Evolutionary conservation across 2,888 invertebrate species (phyloP), one percentile per base, ranked within the genome.

Genomic region (Erebia aethiops): DNA sequence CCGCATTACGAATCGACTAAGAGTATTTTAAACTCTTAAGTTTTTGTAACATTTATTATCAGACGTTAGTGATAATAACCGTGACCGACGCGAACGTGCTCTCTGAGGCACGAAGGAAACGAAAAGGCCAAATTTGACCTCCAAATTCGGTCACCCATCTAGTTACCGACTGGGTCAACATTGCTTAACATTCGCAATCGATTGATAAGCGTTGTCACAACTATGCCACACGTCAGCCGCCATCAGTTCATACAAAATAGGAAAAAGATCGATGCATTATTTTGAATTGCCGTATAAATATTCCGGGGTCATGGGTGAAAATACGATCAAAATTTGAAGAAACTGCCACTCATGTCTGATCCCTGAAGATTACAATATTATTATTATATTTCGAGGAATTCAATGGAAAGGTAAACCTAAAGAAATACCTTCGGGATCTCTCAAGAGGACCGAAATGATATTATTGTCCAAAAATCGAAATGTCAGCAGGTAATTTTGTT

Each of bases 381-480:
- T 10, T 18, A 41, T 49, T 35, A 35, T 18, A 35, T 16, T 13
- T 11, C 13, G 11, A 16, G 7, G 18, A 51, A 43, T 60, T 41
- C 35, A 49, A 67, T 52, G 35, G 51, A 52, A 63, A 51, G 49
- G 63, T 63, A 63, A 62, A 60, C 16, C 21, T 21, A 13, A 35
- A 46, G 13, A 46, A 10, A 43, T 60, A 60, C 41, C 16, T 46
- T 61, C 11, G 5, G 61, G 46, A 35, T 43, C 26, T 14, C 46
- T 62, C 46, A 13, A 49, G 18, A 46, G 62, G 18, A n/a, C 62
- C 62, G 46, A 62, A 62, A 46, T 46, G 46, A 62, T 21, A 16
- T 61, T 35, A 41, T 11, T 62, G 46, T 62, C 62, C 62, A 14
- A 16, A 21, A 62, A 62, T 35, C 41, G 54, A 65, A 54, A 65